phyloP scores from a whole-genome alignment of 2,113 vertebrate genomes.

The Shinisaurus crocodilurus region DNA sequence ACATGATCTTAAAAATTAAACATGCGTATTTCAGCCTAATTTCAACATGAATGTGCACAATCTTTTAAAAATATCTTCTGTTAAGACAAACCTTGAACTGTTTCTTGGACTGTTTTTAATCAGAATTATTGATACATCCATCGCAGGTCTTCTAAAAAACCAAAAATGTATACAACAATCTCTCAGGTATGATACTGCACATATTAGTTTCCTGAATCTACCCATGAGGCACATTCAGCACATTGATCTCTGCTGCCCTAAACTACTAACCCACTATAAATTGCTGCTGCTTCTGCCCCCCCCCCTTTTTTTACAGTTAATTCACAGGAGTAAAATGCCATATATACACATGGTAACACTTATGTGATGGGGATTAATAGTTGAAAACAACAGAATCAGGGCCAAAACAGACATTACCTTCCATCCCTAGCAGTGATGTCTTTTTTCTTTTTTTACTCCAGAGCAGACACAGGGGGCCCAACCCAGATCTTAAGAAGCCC shows the following conservation, averaged over 20 bases:
- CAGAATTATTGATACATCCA: background rate
- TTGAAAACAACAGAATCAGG: too few species aligned
- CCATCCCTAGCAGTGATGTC: too few species aligned
- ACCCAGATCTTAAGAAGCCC: too few species aligned
- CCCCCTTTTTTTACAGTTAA: background rate
- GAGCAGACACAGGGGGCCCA: too few species aligned
- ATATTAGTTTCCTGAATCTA: background rate
- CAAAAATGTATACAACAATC: background rate
- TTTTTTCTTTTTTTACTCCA: too few species aligned
- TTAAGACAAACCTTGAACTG: background rate
- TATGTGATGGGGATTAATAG: background rate
- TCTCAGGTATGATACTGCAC: background rate
- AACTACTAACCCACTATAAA: background rate
- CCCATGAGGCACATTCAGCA: background rate
- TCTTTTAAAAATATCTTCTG: background rate
- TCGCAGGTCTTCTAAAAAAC: background rate
- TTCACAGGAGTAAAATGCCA: background rate
- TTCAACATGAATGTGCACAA: constrained; percentile 13
- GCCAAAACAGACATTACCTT: too few species aligned
- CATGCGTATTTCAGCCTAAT: constrained; percentile 29
- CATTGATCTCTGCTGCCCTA: background rate
- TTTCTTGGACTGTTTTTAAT: background rate
- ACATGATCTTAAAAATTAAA: background rate
- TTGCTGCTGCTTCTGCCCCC: background rate
- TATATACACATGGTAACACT: background rate